Base-by-base conservation (phyloP, 2,113 vertebrate genomes). In the Aptenodytes patagonicus region DNA sequence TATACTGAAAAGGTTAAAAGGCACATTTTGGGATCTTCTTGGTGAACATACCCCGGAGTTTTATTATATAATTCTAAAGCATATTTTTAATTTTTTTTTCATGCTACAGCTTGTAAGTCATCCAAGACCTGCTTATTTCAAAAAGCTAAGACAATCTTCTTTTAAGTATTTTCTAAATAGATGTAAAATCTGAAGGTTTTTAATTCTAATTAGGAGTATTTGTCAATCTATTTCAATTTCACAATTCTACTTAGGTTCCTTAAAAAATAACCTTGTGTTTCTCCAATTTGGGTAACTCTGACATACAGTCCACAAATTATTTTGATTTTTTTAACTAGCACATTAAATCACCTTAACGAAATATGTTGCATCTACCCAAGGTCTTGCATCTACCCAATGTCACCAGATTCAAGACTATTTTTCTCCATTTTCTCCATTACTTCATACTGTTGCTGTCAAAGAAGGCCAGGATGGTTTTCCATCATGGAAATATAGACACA, bases 321-420 rank as follows among this genome's bases (percentile, higher is more conserved):
- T 94, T 84, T 86, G 16, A 93, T 51, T 64, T 88, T 96, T 96
- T 91, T 64, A 96, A 93, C 69, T 83, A 72, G n/a, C 54, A 68
- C 38, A 70, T 97, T 96, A 96, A 96, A 96, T 95, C 84, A 49
- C 46, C 76, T 77, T 95, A 95, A 97, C 93, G 93, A 97, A 77
- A 60, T 96, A 90, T 1, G 4, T 66, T 69, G n/a, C 78, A 22
- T 94, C 84, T 26, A 71, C 76, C 20, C 80, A 89, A 54, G 51
- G 38, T 85, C 77, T 69, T 65, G 31, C 78, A 22, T 93, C 85
- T 32, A 71, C 73, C 22, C 78, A 89, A 52, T 87, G 83, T 94
- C 91, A 91, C 68, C 83, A 93, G 64, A 95, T 86, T 81, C 72
- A 64, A 92, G 92, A 83, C 51, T 83, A 21, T 61, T 95, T 94